Base-by-base conservation (phyloP, 2,113 vertebrate species). In the Panthera uncia region DNA sequence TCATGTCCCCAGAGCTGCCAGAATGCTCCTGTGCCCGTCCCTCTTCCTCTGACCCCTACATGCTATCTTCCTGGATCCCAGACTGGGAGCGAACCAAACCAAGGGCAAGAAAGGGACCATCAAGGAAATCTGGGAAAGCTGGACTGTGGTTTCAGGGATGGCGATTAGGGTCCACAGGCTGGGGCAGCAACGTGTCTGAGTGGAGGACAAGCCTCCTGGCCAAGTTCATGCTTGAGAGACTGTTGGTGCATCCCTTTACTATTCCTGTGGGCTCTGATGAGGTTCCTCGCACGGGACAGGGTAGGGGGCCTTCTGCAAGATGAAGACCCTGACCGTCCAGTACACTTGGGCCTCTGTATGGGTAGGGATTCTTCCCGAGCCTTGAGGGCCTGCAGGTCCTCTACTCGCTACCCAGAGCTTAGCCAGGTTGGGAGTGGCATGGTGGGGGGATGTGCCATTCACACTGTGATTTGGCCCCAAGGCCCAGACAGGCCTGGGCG, bases 1-100 rank as follows among this genome's bases (percentile, higher is more conserved):
- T 50, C 18, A 0, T 21, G 61, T 63, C 68, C 45, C 5, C 1
- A 4, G 7, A 18, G 1, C 52, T 31, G 8, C 0, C 0, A 31
- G 23, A 57, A 48, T 8, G 9, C 9, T 66, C 31, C 19, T n/a
- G 14, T 31, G 6, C 13, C 41, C 7, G 18, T 5, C 33, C 38
- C 14, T 6, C 52, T 74, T 91, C 36, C 52, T 85, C 33, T 31
- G 23, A 16, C 50, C 12, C 25, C 50, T 13, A 7, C 38, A 18
- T 25, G 31, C 19, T 16, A 41, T 41, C 11, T 18, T 73, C 21
- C 38, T 29, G 0, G 31, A 57, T 23, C 36, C 71, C 57, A 50
- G 73, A 4, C 9, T 45, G 61, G 65, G 19, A 93, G 55, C 5
- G 2, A 74, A 12, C 23, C 21, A 31, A 74, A 29, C 7, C 1